A percentile compares a stretch with the other conserved stretches of the same genome.
phyloP scores from a whole-genome alignment of 1,140 invertebrate genomes.

The Drepana arcuata region DNA sequence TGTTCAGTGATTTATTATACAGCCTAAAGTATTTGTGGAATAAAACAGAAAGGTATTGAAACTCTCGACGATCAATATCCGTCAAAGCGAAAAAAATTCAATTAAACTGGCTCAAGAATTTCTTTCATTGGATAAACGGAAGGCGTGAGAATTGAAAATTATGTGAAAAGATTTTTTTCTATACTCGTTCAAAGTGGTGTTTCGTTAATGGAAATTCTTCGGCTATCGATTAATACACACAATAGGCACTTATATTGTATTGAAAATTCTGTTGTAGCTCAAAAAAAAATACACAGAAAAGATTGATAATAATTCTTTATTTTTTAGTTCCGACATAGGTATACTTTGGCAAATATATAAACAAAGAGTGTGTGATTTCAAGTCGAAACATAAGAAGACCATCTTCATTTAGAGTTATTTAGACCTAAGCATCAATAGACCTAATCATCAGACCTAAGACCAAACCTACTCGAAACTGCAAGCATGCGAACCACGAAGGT shows the following conservation, averaged over 20 bases:
- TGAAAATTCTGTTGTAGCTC: too few species aligned
- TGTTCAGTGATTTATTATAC: conserved; percentile 60
- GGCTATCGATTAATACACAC: conserved; percentile 18
- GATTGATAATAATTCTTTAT: too few species aligned
- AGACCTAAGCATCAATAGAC: too few species aligned
- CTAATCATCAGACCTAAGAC: too few species aligned
- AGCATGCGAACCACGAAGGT: too few species aligned
- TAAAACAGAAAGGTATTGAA: conserved; percentile 58
- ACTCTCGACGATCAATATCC: conserved; percentile 54
- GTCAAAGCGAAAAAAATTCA: conserved; percentile 59
- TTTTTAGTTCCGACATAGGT: too few species aligned
- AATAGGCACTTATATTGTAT: conserved; percentile 9
- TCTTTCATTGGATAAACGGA: conserved; percentile 56
- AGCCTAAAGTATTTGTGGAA: conserved; percentile 48
- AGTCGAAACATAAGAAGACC: too few species aligned
- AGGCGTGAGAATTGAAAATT: conserved; percentile 54
- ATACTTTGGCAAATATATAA: too few species aligned
- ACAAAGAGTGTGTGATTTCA: too few species aligned
- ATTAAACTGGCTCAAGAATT: conserved; percentile 45
- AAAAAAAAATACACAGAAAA: too few species aligned
- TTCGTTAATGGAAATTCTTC: conserved; percentile 33
- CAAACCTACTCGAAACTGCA: too few species aligned
- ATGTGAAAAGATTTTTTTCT: conserved; percentile 50
- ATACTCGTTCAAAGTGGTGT: conserved; percentile 24
- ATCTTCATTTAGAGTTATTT: too few species aligned